Percentiles rank a stretch among this genome's conserved stretches.
These are phyloP conservation scores for Thelaira solivaga DNA, from an alignment of 2,888 invertebrate species.

Conservation along the genomic window DNA sequence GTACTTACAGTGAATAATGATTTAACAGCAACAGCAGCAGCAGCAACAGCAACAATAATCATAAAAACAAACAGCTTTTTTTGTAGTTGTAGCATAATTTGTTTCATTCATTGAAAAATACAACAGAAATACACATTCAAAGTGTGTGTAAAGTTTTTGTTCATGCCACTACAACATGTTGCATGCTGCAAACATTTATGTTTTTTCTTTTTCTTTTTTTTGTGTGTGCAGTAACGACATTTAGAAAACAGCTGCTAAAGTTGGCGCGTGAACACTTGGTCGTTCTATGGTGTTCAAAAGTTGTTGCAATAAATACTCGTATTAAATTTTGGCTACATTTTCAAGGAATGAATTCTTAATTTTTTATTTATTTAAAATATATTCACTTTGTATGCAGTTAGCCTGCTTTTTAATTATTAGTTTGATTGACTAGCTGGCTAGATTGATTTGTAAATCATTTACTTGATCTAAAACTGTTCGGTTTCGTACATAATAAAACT, in stretches of 20 bases:
- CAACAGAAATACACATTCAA: background rate
- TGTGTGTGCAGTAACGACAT: slow-evolving; percentile 20
- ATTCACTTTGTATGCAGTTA: too few species aligned
- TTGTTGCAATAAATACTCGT: slow-evolving; percentile 23
- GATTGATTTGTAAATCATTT: too few species aligned
- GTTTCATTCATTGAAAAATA: slow-evolving; percentile 46
- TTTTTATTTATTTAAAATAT: background rate
- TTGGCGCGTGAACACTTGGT: slow-evolving; percentile 62
- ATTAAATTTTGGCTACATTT: background rate
- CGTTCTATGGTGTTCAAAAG: background rate
- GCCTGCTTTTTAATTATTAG: too few species aligned
- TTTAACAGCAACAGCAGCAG: slow-evolving; percentile 22
- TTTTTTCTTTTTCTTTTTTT: slow-evolving; percentile 1
- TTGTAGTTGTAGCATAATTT: slow-evolving; percentile 37
- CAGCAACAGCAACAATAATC: slow-evolving; percentile 12
- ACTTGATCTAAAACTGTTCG: too few species aligned
- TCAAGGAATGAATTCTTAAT: slow-evolving; percentile 31
- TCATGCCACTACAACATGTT: slow-evolving; percentile 55
- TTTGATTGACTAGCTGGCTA: too few species aligned
- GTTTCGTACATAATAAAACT: too few species aligned
- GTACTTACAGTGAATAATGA: background rate
- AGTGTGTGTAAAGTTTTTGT: slow-evolving; percentile 8
- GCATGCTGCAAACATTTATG: slow-evolving; percentile 48
- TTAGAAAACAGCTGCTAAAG: slow-evolving; percentile 57
- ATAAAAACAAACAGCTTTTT: too few species aligned